Base-by-base conservation (phyloP, 1,140 invertebrate species). In the Thaumetopoea pityocampa region DNA sequence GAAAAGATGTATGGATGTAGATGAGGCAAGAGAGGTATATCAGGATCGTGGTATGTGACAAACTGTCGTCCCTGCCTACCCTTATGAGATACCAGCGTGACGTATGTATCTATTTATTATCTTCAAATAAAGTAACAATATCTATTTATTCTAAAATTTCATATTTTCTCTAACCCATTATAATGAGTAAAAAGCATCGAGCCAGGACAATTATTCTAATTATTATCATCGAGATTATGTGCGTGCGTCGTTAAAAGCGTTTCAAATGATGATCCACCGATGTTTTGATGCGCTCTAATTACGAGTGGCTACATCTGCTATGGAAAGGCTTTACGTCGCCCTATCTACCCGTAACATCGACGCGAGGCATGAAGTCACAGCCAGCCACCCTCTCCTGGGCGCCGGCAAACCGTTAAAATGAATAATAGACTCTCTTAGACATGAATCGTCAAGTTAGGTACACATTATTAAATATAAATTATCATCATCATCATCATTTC, bases 211-310 rank as follows among this genome's bases (percentile, higher is more conserved):
- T n/a, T n/a, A n/a, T n/a, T 41, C 37, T 23, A 32, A 3, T 12
- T 23, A 32, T 41, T 30, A 41, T 41, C 32, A 30, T 28, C 37
- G 1, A 19, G 17, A 38, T 41, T 28, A 41, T 19, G 10, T 14
- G 26, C 12, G 12, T 23, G 6, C 19, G 23, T 28, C 28, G 27
- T 41, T 8, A 11, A 12, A 24, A 18, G 19, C n/a, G n/a, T n/a
- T 24, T 35, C 40, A 49, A 49, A 50, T 43, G 42, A 57, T 38
- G 33, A 40, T 50, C 18, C 28, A 47, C 57, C 67, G 68, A 77
- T 79, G 70, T 81, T 83, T 73, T 79, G 76, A 80, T 83, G 78
- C 74, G 72, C 43, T 72, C 59, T 62, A 79, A 80, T 80, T 83
- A 79, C 57, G 43, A 62, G 48, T 56, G 48, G 42, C 54, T 57